Base-by-base conservation (phyloP, 2,797 vertebrate genomes). In the Myotis planiceps region DNA sequence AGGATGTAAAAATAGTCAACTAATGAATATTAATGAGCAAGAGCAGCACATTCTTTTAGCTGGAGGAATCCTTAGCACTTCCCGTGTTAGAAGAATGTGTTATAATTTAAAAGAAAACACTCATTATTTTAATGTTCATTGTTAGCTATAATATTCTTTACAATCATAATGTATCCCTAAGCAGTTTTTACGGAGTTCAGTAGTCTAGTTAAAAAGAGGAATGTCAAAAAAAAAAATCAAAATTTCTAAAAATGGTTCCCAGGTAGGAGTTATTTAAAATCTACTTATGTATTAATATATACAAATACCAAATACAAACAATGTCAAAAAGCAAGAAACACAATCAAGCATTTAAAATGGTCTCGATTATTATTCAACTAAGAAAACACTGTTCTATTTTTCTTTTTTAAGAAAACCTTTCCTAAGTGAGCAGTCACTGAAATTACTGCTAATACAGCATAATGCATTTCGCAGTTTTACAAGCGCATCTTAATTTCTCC, bases 261-360 rank as follows among this genome's bases (percentile, higher is more conserved):
- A 96, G 97, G 97, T 97, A 98, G 90, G 97, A 98, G 98, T 98
- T 98, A 98, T 98, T 98, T 97, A 96, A 98, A 98, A 98, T 94
- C 97, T 97, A 96, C 98, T 98, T 98, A 97, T 71, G 90, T 98
- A 98, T 98, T 98, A 98, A 98, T 98, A 96, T 97, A 98, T 98
- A 98, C 86, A 94, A 75, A 92, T 93, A 85, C 60, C 69, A 93
- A 94, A 94, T 65, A 89, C 74, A 91, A 96, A 97, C 96, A 98
- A 97, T 98, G 97, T 97, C 97, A 98, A 97, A 98, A 98, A 98
- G 92, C 95, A 97, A 97, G 98, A 98, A 98, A 98, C 96, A 98
- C 87, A 98, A 98, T 97, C 97, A 98, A 96, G 92, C 96, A 96
- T 98, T 98, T 98, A 98, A 98, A 98, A 98, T 97, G 95, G 87